Percentiles rank a stretch among this genome's conserved stretches.
Evolutionary conservation across 1,140 invertebrate genomes (phyloP).

Genomic region (Phocides pigmalion): DNA sequence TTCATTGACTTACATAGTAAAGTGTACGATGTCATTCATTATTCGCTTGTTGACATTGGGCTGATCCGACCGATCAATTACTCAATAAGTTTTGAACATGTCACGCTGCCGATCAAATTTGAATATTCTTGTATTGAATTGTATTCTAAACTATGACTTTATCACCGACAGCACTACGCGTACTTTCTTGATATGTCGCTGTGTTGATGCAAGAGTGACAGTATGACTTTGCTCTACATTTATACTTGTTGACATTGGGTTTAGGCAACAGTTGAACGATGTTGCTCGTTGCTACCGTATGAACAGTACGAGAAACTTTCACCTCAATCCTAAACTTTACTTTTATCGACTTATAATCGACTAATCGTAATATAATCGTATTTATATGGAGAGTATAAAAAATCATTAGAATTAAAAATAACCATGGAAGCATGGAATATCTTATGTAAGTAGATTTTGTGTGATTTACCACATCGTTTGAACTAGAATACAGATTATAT

Average conservation of each 20-base stretch:
- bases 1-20: no score
- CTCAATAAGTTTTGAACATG: not conserved
- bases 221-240: slow-evolving; percentile 15
- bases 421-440: no score
- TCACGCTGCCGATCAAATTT: slow-evolving; percentile 1
- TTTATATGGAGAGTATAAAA: no score
- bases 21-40: no score
- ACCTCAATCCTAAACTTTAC: no score
- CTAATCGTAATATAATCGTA: no score
- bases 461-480: no score
- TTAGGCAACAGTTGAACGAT: not conserved
- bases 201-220: slow-evolving; percentile 5
- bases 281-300: not conserved
- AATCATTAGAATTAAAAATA: no score
- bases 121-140: not conserved
- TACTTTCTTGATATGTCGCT: not conserved
- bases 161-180: not conserved
- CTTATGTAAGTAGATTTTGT: no score
- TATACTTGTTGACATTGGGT: slow-evolving; percentile 21
- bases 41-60: slow-evolving; percentile 46
- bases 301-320: not conserved
- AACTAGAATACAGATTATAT: no score
- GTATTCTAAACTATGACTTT: not conserved
- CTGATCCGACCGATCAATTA: slow-evolving; percentile 19
- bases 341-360: no score